Conservation (phyloP, 2,113 vertebrate genomes). For the Xenopus tropicalis region DNA sequence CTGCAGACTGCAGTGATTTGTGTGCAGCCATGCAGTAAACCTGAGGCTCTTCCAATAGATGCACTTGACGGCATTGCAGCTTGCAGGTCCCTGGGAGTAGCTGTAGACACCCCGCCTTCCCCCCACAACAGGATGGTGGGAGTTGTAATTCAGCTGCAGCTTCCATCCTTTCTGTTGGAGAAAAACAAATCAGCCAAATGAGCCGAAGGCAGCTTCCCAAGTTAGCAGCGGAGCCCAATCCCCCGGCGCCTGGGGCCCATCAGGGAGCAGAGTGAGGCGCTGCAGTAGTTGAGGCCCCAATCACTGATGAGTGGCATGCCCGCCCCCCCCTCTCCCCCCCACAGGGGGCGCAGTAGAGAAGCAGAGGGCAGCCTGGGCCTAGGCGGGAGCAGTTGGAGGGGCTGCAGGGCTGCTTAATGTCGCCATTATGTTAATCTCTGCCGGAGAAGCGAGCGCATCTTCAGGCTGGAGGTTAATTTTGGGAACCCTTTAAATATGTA, state of each 20-base stretch:
- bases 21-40: too few species aligned
- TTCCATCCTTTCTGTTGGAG: too few species aligned
- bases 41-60: too few species aligned
- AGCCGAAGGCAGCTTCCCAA: too few species aligned
- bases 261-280: not conserved
- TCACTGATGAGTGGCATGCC: conserved; percentile 28
- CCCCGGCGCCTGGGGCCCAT: not conserved
- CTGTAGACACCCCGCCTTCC: too few species aligned
- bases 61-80: too few species aligned
- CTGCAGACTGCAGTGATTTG: too few species aligned
- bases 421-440: conserved; percentile 44
- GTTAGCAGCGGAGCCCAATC: too few species aligned
- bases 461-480: conserved; percentile 45
- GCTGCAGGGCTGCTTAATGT: conserved; percentile 38
- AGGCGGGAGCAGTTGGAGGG: conserved; percentile 1
- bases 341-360: not conserved
- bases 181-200: too few species aligned
- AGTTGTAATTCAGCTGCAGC: too few species aligned
- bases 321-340: conserved; percentile 5
- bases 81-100: too few species aligned
- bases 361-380: not conserved
- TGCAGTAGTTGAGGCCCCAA: conserved; percentile 24
- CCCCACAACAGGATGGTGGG: too few species aligned
- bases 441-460: conserved; percentile 31
- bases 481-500: conserved; percentile 45